Percentiles rank a stretch among this genome's conserved stretches.
phyloP scores from a whole-genome alignment of 2,888 invertebrate species.

The Sesamia inferens region DNA sequence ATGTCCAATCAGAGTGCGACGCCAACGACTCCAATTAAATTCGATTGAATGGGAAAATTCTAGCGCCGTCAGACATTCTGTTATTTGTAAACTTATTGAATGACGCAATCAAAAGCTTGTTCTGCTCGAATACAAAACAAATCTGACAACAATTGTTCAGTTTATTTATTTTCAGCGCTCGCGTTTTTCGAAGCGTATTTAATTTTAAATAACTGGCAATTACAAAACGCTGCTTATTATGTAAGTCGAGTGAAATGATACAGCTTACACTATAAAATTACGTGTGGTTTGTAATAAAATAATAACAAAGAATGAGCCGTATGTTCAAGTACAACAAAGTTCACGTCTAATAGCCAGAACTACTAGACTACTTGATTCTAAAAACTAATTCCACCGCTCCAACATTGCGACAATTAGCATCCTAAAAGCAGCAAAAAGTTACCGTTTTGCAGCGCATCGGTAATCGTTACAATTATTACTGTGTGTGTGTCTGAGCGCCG shows the following conservation, averaged over 20 bases:
- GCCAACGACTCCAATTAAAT: conserved; percentile 60
- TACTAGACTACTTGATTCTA: conserved; percentile 1
- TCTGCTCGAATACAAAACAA: conserved; percentile 47
- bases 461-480: conserved; percentile 68
- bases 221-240: background rate
- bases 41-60: conserved; percentile 60
- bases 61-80: conserved; percentile 56
- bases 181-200: conserved; percentile 10
- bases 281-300: background rate
- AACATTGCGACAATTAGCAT: conserved; percentile 24
- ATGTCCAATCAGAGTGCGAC: conserved; percentile 59
- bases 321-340: background rate
- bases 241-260: background rate
- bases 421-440: conserved; percentile 39
- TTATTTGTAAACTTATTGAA: conserved; percentile 58
- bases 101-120: conserved; percentile 52
- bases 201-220: conserved; percentile 2
- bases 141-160: conserved; percentile 34
- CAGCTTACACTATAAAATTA: background rate
- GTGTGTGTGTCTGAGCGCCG: conserved; percentile 55
- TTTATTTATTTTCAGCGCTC: conserved; percentile 26
- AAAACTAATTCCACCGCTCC: conserved; percentile 22
- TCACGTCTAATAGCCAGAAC: background rate
- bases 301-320: background rate
- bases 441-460: conserved; percentile 46